These are phyloP conservation scores for Grus americana DNA, from an alignment of 2,113 vertebrate genomes.

Conservation along the genomic window DNA sequence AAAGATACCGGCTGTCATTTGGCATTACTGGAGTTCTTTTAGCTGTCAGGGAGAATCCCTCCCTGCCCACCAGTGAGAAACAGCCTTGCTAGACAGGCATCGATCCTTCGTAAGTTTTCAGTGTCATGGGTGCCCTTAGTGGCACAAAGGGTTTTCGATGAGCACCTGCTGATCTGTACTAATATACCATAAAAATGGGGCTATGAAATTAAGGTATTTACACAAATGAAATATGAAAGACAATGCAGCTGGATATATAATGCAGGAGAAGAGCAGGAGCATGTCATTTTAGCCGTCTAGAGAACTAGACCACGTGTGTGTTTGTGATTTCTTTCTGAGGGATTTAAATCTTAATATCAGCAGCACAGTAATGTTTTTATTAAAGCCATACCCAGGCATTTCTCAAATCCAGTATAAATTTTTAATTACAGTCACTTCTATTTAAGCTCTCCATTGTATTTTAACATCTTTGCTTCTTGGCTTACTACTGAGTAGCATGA, in stretches of 20 bases:
- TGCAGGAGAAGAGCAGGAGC: background rate
- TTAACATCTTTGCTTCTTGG: background rate
- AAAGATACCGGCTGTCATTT: background rate
- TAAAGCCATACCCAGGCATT: background rate
- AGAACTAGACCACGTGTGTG: background rate
- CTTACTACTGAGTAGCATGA: background rate
- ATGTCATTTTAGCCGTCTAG: background rate
- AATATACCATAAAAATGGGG: background rate
- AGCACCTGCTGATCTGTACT: background rate
- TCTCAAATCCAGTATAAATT: background rate
- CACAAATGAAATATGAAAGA: background rate
- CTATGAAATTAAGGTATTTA: background rate
- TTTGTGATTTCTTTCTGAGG: background rate
- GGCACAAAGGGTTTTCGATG: background rate
- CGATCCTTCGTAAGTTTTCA: background rate
- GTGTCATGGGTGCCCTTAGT: background rate
- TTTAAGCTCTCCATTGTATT: background rate
- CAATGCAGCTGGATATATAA: background rate
- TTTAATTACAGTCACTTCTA: background rate
- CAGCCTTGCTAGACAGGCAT: background rate
- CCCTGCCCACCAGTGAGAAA: background rate
- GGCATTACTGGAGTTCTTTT: background rate
- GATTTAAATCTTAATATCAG: background rate
- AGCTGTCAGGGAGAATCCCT: background rate
- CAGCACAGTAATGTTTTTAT: background rate